Evolutionary conservation across 2,113 vertebrate species (phyloP).

Genomic region (Pitta sordida): DNA sequence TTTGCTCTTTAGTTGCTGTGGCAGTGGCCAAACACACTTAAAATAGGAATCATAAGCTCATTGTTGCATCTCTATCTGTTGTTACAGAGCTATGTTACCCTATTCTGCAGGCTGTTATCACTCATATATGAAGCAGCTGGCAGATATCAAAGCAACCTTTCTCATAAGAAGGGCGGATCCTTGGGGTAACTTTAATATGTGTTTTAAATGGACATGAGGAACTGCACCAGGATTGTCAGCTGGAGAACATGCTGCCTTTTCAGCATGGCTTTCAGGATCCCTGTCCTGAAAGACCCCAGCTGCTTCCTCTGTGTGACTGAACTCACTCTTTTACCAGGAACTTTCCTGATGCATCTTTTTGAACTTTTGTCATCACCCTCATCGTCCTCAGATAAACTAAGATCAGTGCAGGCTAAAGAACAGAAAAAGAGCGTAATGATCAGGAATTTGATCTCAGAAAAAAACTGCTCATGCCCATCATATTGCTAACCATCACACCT

Average conservation of each 20-base stretch:
- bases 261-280: neutral
- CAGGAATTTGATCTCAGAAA: neutral
- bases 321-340: neutral
- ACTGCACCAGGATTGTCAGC: neutral
- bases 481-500: neutral
- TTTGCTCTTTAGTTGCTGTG: neutral
- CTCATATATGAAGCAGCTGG: fast-evolving
- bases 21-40: neutral
- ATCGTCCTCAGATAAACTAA: neutral
- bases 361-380: neutral
- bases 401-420: neutral
- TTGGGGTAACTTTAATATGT: fast-evolving
- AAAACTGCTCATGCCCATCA: neutral
- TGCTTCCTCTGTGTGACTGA: neutral
- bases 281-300: neutral
- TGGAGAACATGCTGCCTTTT: neutral
- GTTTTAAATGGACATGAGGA: neutral
- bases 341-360: neutral
- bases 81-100: neutral
- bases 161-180: neutral
- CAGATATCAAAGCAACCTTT: neutral
- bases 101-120: neutral
- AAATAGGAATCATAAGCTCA: neutral
- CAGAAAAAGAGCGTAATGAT: neutral
- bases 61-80: neutral